Evolutionary conservation across 2,888 invertebrate genomes (phyloP).

Genomic region (Drosophila merina): DNA sequence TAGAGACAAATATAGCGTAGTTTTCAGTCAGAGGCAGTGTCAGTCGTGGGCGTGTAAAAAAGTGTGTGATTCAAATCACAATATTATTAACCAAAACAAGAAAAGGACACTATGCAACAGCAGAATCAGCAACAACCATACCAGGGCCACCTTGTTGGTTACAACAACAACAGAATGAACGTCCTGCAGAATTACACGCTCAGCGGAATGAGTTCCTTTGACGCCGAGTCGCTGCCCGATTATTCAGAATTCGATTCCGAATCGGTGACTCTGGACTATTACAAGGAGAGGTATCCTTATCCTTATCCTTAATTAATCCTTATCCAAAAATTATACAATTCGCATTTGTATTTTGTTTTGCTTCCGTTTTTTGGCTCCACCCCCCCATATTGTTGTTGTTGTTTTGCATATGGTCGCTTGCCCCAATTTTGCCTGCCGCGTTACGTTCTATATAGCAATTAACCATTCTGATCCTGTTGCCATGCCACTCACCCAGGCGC

Average conservation of each 20-base stretch:
- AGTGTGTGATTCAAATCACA: slow-evolving; percentile 5
- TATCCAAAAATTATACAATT: slow-evolving; percentile 5
- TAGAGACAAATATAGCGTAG: slow-evolving; percentile 63
- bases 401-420: slow-evolving; percentile 50
- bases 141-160: slow-evolving; percentile 62
- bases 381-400: slow-evolving; percentile 49
- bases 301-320: not conserved
- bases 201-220: slow-evolving; percentile 85
- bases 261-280: slow-evolving; percentile 85
- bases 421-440: slow-evolving; percentile 62
- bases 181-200: slow-evolving; percentile 80
- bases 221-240: slow-evolving; percentile 85
- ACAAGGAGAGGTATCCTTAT: slow-evolving; percentile 84
- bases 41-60: slow-evolving; percentile 31
- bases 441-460: slow-evolving; percentile 50
- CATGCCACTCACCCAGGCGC: slow-evolving; percentile 54
- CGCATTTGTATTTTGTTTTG: slow-evolving; percentile 63
- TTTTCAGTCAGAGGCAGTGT: slow-evolving; percentile 10
- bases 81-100: slow-evolving; percentile 32
- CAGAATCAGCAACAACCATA: slow-evolving; percentile 50
- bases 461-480: slow-evolving; percentile 70
- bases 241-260: slow-evolving; percentile 86
- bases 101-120: slow-evolving; percentile 27
- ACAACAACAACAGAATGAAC: slow-evolving; percentile 64
- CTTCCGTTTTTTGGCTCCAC: not conserved